A percentile compares a stretch with the other conserved stretches of the same genome.
Evolutionary conservation across 2,888 invertebrate species (phyloP).

Genomic region (Philereme vetulata): DNA sequence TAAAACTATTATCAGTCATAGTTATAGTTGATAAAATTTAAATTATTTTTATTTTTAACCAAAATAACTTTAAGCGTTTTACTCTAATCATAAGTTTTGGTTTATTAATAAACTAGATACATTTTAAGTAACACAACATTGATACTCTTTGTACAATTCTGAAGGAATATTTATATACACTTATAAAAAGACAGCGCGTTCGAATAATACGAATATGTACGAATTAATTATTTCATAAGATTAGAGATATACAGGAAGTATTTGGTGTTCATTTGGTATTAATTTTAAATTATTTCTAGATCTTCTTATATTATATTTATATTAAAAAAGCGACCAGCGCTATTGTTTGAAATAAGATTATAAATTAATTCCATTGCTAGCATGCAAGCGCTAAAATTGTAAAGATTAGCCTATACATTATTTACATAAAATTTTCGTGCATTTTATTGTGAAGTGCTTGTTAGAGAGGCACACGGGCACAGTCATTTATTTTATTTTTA

Average conservation of each 20-base stretch:
- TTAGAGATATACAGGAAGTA: conserved; percentile 71
- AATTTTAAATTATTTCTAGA: conserved; percentile 48
- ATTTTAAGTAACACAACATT: conserved; percentile 28
- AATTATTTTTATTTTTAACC: conserved; percentile 34
- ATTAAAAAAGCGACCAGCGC: conserved; percentile 66
- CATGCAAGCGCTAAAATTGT: conserved; percentile 31
- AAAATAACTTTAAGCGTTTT: conserved; percentile 31
- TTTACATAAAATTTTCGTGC: conserved; percentile 42
- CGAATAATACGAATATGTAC: conserved; percentile 40
- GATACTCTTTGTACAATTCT: conserved; percentile 33
- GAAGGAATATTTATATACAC: conserved; percentile 42
- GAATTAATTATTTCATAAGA: conserved; percentile 69
- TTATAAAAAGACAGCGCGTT: conserved; percentile 36
- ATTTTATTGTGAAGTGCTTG: conserved; percentile 69
- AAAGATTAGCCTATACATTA: conserved; percentile 29
- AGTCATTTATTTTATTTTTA: conserved; percentile 55
- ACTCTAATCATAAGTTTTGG: conserved; percentile 46
- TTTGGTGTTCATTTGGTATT: conserved; percentile 73
- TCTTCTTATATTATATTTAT: conserved; percentile 44
- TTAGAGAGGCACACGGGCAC: conserved; percentile 78
- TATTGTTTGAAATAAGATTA: conserved; percentile 38
- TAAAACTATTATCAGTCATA: conserved; percentile 76
- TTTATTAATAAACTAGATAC: conserved; percentile 36
- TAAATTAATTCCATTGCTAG: conserved; percentile 28
- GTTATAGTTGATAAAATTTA: conserved; percentile 53